Percentiles rank a stretch among this genome's conserved stretches.
Evolutionary conservation across 2,113 vertebrate species (phyloP).

Genomic region (Rhabdornis inornatus): DNA sequence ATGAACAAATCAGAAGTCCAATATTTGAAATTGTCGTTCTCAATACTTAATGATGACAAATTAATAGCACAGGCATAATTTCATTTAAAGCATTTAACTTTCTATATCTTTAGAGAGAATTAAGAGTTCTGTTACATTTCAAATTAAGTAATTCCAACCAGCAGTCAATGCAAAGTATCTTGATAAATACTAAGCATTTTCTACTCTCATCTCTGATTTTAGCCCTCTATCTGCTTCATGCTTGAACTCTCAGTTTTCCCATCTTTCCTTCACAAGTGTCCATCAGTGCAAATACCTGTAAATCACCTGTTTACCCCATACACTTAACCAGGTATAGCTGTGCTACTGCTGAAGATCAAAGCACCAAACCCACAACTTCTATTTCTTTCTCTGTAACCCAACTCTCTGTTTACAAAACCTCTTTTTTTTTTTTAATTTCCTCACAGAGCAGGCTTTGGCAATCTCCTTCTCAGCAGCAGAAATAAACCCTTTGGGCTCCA

Average conservation of each 20-base stretch:
- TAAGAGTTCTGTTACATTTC: neutral
- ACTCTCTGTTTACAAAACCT: neutral
- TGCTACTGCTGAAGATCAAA: neutral
- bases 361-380: neutral
- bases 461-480: neutral
- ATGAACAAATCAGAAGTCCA: neutral
- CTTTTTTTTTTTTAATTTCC: neutral
- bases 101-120: constrained; percentile 44
- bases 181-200: neutral
- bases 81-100: constrained; percentile 41
- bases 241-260: neutral
- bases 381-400: neutral
- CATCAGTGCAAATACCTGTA: neutral
- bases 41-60: constrained; percentile 32
- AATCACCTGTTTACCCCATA: neutral
- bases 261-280: neutral
- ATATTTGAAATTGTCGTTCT: constrained; percentile 6
- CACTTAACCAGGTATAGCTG: neutral
- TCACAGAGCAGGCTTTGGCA: neutral
- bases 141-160: constrained; percentile 36
- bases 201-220: neutral
- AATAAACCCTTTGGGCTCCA: neutral
- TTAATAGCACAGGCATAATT: constrained; percentile 22
- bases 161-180: neutral
- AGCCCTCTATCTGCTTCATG: neutral